Evolutionary conservation across 2,888 invertebrate species (phyloP).

Genomic region (Eremobia ochroleuca): DNA sequence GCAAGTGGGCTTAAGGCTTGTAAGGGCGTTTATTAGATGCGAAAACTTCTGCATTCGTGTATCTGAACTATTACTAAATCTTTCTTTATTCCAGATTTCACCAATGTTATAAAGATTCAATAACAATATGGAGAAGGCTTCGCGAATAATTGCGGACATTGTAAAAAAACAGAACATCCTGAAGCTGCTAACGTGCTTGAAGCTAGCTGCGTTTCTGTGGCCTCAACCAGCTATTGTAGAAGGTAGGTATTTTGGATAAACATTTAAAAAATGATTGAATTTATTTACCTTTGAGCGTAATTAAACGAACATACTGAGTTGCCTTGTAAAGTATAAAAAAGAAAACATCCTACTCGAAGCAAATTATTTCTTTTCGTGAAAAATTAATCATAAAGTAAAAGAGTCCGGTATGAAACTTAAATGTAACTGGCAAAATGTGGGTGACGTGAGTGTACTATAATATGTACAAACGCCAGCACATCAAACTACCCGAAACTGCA

Average conservation of each 20-base stretch:
- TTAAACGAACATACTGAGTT: not conserved
- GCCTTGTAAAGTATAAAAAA: not conserved
- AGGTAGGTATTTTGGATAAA: constrained; percentile 32
- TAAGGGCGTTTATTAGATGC: not conserved
- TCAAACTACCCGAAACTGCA: too few relatives aligned
- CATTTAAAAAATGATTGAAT: not conserved
- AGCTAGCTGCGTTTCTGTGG: constrained; percentile 19
- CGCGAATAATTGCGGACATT: not conserved
- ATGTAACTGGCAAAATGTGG: too few relatives aligned
- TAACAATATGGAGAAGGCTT: constrained; percentile 27
- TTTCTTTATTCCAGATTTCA: constrained; percentile 8
- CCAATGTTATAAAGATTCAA: not conserved
- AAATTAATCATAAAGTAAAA: too few relatives aligned
- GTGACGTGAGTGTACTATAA: too few relatives aligned
- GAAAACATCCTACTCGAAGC: not conserved
- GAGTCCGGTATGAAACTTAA: too few relatives aligned
- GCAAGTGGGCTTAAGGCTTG: not conserved
- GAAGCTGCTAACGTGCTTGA: constrained; percentile 6
- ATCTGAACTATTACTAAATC: too few relatives aligned
- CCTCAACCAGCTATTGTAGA: constrained; percentile 7
- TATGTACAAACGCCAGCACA: too few relatives aligned
- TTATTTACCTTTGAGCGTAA: too few relatives aligned
- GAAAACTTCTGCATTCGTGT: not conserved
- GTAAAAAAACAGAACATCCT: constrained; percentile 29
- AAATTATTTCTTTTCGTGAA: too few relatives aligned